Percentiles rank a stretch among this genome's conserved stretches.
phyloP scores from a whole-genome alignment of 2,888 invertebrate species.

The Polyommatus iphigenia region DNA sequence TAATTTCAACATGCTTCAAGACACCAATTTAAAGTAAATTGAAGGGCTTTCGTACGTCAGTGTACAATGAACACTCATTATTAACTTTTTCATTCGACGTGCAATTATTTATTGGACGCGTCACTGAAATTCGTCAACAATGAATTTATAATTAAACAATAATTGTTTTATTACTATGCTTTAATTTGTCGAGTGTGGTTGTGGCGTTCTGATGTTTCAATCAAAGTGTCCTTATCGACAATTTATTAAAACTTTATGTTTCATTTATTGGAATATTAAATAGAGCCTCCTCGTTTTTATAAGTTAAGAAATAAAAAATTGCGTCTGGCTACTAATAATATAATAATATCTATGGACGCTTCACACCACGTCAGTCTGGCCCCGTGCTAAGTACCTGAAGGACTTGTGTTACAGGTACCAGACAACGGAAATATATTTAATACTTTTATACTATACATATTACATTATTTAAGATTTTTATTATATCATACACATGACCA shows the following conservation, averaged over 20 bases:
- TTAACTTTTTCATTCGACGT: conserved; percentile 30
- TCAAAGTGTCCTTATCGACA: not conserved
- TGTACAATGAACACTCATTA: conserved; percentile 29
- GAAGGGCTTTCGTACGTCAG: not conserved
- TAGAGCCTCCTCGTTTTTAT: no score
- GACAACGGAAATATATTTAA: no score
- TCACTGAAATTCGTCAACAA: conserved; percentile 42
- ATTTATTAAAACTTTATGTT: not conserved
- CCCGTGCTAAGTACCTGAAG: no score
- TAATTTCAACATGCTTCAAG: not conserved
- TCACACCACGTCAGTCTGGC: no score
- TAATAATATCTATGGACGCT: no score
- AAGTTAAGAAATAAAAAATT: no score
- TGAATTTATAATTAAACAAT: conserved; percentile 37
- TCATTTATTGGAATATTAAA: not conserved
- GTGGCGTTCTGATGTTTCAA: not conserved
- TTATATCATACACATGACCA: no score
- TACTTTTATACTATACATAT: no score
- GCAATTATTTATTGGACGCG: conserved; percentile 32
- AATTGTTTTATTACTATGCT: conserved; percentile 3
- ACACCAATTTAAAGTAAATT: not conserved
- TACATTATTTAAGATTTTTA: no score
- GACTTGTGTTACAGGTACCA: no score
- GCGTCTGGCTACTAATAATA: no score
- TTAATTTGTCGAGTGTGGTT: not conserved